Conservation (phyloP, 2,797 vertebrate genomes). For the Miichthys miiuy region DNA sequence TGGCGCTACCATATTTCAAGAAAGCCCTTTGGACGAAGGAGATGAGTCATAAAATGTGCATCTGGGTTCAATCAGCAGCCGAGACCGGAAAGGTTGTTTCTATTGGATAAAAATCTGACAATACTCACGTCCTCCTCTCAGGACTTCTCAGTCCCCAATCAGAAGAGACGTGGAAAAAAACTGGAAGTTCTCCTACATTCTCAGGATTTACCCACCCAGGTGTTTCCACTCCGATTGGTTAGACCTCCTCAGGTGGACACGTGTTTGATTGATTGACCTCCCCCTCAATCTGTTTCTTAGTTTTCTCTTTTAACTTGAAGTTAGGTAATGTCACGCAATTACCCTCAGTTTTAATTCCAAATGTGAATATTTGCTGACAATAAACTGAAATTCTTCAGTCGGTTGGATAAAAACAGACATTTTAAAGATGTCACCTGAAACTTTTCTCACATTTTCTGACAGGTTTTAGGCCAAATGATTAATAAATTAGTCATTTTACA, state of each 20-base stretch:
- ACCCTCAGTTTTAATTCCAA: too few species aligned
- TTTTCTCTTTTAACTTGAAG: not conserved
- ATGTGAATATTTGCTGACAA: too few species aligned
- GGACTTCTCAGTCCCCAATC: not conserved
- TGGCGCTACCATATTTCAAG: slow-evolving; percentile 40
- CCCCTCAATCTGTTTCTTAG: not conserved
- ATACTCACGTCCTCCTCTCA: not conserved
- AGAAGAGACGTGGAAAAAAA: slow-evolving; percentile 2
- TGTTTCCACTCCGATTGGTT: not conserved
- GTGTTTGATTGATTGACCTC: not conserved
- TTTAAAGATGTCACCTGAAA: too few species aligned
- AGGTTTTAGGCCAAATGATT: too few species aligned
- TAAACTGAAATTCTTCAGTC: too few species aligned
- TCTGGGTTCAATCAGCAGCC: slow-evolving; percentile 43
- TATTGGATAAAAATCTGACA: slow-evolving; percentile 32
- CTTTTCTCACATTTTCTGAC: too few species aligned
- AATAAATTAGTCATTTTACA: too few species aligned
- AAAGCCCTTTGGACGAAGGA: slow-evolving; percentile 11
- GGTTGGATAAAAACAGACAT: too few species aligned
- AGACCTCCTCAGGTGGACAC: not conserved
- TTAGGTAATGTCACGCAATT: too few species aligned
- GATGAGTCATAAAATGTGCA: slow-evolving; percentile 39
- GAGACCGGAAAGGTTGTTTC: slow-evolving; percentile 25
- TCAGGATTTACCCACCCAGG: not conserved
- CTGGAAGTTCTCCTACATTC: not conserved